Percentiles rank a stretch among this genome's conserved stretches.
phyloP scores from a whole-genome alignment of 1,140 invertebrate species.

The Ephestia elutella region DNA sequence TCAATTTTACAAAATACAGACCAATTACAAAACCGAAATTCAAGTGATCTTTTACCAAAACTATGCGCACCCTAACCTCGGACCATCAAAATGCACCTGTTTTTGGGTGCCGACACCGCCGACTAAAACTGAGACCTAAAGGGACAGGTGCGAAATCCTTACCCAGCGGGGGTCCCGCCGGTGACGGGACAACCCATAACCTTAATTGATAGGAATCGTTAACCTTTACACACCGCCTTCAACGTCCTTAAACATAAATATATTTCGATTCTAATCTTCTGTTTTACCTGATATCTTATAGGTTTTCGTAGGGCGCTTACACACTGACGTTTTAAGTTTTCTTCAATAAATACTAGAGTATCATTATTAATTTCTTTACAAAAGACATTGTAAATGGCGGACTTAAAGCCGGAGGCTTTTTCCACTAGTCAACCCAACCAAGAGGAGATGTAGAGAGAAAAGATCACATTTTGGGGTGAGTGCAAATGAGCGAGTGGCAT shows the following conservation, averaged over 20 bases:
- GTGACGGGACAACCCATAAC: conserved; percentile 63
- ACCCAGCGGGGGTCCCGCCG: conserved; percentile 56
- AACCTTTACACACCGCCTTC: conserved; percentile 62
- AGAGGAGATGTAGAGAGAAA: too few species aligned
- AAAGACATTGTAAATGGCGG: too few species aligned
- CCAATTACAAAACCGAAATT: too few species aligned
- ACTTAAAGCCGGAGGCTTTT: too few species aligned
- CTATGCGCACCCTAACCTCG: conserved; percentile 25
- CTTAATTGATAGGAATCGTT: conserved; percentile 74
- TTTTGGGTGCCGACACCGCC: conserved; percentile 43
- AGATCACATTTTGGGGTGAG: too few species aligned
- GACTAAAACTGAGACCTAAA: conserved; percentile 55
- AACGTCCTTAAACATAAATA: conserved; percentile 67
- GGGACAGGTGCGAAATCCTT: conserved; percentile 70
- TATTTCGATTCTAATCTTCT: conserved; percentile 63
- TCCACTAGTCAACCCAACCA: too few species aligned
- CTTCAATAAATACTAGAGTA: too few species aligned
- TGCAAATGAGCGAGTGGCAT: too few species aligned
- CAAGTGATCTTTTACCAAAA: background rate
- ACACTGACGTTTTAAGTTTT: conserved; percentile 9
- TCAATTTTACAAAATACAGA: too few species aligned
- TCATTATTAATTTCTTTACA: too few species aligned
- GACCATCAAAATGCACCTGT: conserved; percentile 48
- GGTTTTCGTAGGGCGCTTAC: conserved; percentile 18
- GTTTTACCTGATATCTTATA: conserved; percentile 62